Conservation (phyloP, 2,888 invertebrate species). For the Diarsia dahlii region DNA sequence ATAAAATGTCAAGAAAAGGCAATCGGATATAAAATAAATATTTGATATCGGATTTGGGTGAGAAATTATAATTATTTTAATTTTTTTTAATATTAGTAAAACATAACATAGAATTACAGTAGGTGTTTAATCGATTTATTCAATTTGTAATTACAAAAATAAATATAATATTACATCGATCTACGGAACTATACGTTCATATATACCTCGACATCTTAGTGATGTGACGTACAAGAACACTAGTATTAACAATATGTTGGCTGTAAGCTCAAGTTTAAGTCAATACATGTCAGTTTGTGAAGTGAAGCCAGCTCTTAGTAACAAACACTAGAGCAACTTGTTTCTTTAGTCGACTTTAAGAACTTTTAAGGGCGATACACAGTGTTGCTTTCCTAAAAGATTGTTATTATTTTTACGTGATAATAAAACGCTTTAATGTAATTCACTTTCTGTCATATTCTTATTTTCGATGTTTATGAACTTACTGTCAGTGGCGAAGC, state of each 20-base stretch:
- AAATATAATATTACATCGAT: not conserved
- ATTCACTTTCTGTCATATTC: not conserved
- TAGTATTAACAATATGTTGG: constrained; percentile 33
- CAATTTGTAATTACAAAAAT: not conserved
- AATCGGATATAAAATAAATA: too few species aligned
- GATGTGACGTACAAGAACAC: not conserved
- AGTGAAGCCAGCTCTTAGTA: constrained; percentile 19
- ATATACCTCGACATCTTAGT: not conserved
- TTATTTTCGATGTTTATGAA: not conserved
- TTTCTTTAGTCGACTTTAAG: constrained; percentile 21
- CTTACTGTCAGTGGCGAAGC: not conserved
- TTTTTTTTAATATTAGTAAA: too few species aligned
- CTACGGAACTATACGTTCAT: not conserved
- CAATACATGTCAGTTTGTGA: constrained; percentile 21
- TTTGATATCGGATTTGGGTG: too few species aligned
- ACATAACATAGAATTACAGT: too few species aligned
- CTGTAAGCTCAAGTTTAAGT: constrained; percentile 30
- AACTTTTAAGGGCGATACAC: constrained; percentile 20
- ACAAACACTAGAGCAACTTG: constrained; percentile 39
- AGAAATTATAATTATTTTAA: too few species aligned
- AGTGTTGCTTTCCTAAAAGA: not conserved
- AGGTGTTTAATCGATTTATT: too few species aligned
- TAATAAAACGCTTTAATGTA: not conserved
- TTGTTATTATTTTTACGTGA: not conserved
- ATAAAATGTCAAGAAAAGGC: too few species aligned